Conservation (phyloP, 2,888 invertebrate species). For the Hirtodrosophila trivittata region DNA sequence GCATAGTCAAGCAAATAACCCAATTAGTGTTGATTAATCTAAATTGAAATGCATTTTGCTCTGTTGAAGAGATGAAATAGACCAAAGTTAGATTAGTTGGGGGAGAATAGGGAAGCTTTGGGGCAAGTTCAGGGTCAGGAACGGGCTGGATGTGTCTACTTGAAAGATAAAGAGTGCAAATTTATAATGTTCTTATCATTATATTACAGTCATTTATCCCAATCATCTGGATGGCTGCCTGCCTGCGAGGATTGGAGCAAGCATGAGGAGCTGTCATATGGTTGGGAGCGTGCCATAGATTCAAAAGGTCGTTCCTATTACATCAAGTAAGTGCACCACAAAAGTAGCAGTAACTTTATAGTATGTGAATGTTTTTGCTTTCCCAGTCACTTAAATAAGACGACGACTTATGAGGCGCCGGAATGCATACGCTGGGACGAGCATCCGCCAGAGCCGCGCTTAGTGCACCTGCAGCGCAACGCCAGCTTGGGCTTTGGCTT, state of each 20-base stretch:
- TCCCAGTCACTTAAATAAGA: constrained; percentile 91
- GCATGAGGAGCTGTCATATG: constrained; percentile 90
- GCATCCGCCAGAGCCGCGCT: constrained; percentile 91
- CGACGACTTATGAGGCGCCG: constrained; percentile 96
- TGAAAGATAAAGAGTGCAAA: not conserved
- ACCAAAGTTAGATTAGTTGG: not conserved
- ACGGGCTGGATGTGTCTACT: no score
- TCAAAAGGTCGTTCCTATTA: constrained; percentile 91
- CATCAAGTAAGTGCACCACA: constrained; percentile 87
- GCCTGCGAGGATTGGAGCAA: constrained; percentile 92
- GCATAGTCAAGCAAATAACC: constrained; percentile 77
- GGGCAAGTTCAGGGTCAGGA: constrained; percentile 70
- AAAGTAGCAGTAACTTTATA: no score
- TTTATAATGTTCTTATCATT: not conserved
- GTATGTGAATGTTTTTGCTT: no score
- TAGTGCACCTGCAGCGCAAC: constrained; percentile 90
- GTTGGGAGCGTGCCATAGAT: constrained; percentile 95
- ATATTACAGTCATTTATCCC: constrained; percentile 90
- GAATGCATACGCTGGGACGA: constrained; percentile 86
- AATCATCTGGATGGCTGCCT: constrained; percentile 94
- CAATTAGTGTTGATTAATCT: constrained; percentile 75
- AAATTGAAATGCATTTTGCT: constrained; percentile 75
- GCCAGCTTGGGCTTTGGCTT: constrained; percentile 95
- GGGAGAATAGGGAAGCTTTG: not conserved
- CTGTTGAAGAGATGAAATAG: constrained; percentile 30